phyloP scores from a whole-genome alignment of 1,140 invertebrate species.

The Leptoteleia sp. region DNA sequence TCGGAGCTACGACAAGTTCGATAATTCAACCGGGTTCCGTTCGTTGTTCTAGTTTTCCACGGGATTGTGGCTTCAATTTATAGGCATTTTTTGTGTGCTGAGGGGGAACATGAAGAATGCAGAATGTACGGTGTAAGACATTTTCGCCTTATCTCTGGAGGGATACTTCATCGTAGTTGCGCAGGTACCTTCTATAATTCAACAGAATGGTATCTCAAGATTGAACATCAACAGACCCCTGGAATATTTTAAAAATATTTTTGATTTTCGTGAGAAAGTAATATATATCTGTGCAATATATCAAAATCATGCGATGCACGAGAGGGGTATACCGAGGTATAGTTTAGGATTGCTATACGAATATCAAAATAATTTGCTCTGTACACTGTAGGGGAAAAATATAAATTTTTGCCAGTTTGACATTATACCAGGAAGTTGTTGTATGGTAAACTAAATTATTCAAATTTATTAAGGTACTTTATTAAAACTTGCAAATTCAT shows the following conservation, averaged over 20 bases:
- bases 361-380: too few relatives aligned
- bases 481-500: too few relatives aligned
- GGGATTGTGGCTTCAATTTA: slow-evolving; percentile 56
- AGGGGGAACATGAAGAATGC: slow-evolving; percentile 52
- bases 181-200: slow-evolving; percentile 58
- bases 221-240: slow-evolving; percentile 39
- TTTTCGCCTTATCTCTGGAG: slow-evolving; percentile 51
- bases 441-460: too few relatives aligned
- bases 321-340: too few relatives aligned
- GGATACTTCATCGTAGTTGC: slow-evolving; percentile 54
- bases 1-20: slow-evolving; percentile 18
- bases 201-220: slow-evolving; percentile 44
- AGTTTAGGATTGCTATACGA: too few relatives aligned
- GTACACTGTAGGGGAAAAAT: too few relatives aligned
- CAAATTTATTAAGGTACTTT: too few relatives aligned
- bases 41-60: slow-evolving; percentile 54
- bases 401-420: too few relatives aligned
- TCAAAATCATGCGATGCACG: too few relatives aligned
- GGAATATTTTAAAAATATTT: slow-evolving; percentile 45
- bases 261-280: slow-evolving; percentile 20
- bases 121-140: slow-evolving; percentile 46
- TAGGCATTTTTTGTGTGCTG: slow-evolving; percentile 42
- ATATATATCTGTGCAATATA: too few relatives aligned
- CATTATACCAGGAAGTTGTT: too few relatives aligned
- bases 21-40: slow-evolving; percentile 43